These are phyloP conservation scores for Rutpela maculata DNA, from an alignment of 2,888 invertebrate species.

Conservation along the genomic window DNA sequence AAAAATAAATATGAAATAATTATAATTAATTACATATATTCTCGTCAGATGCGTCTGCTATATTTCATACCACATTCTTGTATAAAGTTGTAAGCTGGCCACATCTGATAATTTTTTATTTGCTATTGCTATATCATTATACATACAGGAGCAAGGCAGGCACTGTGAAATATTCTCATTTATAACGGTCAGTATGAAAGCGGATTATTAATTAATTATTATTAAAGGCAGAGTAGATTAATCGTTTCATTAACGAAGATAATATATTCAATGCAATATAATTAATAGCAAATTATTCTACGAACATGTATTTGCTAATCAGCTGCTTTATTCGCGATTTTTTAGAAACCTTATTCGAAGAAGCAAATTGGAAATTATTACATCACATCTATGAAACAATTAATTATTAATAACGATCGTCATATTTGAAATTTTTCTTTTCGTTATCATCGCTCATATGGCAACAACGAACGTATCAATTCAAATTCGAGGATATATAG, in stretches of 20 bases:
- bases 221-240: background rate
- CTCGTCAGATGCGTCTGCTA: too few species aligned
- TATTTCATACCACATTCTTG: too few species aligned
- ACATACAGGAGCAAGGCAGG: background rate
- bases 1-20: too few species aligned
- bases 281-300: background rate
- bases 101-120: background rate
- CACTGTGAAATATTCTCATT: slow-evolving; percentile 7
- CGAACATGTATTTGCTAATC: background rate
- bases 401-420: too few species aligned
- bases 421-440: too few species aligned
- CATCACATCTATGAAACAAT: too few species aligned
- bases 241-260: slow-evolving; percentile 1
- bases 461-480: too few species aligned
- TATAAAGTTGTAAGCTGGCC: too few species aligned
- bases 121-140: background rate
- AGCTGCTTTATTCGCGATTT: background rate
- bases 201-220: slow-evolving; percentile 3
- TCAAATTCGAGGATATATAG: too few species aligned
- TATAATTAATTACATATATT: too few species aligned
- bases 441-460: too few species aligned
- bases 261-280: background rate
- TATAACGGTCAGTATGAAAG: background rate
- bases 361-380: background rate
- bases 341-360: background rate